phyloP scores from a whole-genome alignment of 2,888 invertebrate species.

The Mechanitis messenoides region DNA sequence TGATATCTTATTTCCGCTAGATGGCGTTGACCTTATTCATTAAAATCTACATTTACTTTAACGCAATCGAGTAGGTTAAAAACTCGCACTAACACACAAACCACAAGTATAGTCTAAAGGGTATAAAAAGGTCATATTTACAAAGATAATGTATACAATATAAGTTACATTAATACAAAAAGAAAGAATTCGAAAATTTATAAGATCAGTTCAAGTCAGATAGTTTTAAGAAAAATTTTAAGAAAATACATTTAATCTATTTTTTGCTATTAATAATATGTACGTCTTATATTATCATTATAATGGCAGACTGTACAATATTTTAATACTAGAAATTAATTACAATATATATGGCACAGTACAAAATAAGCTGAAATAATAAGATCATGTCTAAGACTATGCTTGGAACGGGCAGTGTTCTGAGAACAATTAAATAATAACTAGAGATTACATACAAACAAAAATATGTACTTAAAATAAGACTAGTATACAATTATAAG shows the following conservation, averaged over 20 bases:
- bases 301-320: slow-evolving; percentile 4
- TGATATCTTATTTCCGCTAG: too few relatives aligned
- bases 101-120: not conserved
- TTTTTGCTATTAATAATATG: slow-evolving; percentile 5
- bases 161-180: slow-evolving; percentile 11
- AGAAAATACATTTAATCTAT: slow-evolving; percentile 26
- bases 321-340: slow-evolving; percentile 3
- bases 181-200: slow-evolving; percentile 21
- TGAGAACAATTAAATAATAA: slow-evolving; percentile 20
- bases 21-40: too few relatives aligned
- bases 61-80: too few relatives aligned
- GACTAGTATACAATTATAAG: slow-evolving; percentile 39
- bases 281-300: not conserved
- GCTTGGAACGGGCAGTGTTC: slow-evolving; percentile 23
- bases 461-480: slow-evolving; percentile 43
- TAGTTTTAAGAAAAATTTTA: slow-evolving; percentile 18
- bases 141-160: slow-evolving; percentile 11
- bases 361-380: slow-evolving; percentile 21
- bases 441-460: slow-evolving; percentile 23
- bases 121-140: not conserved
- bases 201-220: slow-evolving; percentile 16
- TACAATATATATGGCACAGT: slow-evolving; percentile 39
- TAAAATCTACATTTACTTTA: too few relatives aligned
- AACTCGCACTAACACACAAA: too few relatives aligned
- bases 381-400: slow-evolving; percentile 11